Percentiles rank a stretch among this genome's conserved stretches.
Conservation (phyloP, 2,113 vertebrate species). For the Haplotaxodon microlepis region DNA sequence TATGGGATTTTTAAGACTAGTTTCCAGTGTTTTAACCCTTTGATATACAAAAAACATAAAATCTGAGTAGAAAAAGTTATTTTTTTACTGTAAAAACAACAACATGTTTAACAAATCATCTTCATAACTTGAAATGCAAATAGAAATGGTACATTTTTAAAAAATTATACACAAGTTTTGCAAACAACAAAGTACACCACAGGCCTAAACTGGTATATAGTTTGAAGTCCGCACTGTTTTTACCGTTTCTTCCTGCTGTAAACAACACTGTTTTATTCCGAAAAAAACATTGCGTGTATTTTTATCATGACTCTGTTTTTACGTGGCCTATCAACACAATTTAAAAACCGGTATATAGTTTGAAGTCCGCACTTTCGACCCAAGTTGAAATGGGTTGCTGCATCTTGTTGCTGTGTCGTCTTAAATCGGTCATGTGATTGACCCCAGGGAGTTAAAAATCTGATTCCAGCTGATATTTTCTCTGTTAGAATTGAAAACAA, state of each 20-base stretch:
- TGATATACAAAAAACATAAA: neutral
- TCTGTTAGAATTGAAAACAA: neutral
- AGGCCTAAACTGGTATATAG: neutral
- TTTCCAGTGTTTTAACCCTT: neutral
- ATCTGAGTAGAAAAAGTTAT: neutral
- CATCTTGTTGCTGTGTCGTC: neutral
- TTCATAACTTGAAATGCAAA: neutral
- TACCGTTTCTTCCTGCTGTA: neutral
- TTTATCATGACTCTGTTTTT: neutral
- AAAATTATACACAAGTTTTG: neutral
- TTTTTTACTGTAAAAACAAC: neutral
- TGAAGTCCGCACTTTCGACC: rapidly evolving
- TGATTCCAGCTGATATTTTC: neutral
- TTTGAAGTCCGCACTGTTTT: neutral
- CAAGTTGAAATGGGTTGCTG: neutral
- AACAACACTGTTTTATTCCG: neutral
- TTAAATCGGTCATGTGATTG: neutral
- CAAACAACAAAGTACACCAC: neutral
- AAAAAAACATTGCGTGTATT: rapidly evolving
- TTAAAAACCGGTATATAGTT: neutral
- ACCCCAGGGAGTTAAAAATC: neutral
- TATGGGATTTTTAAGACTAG: neutral
- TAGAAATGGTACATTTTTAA: neutral
- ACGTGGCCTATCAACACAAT: neutral
- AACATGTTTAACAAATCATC: neutral